Base-by-base conservation (phyloP, 2,113 vertebrate genomes). In the Mastomys natalensis region DNA sequence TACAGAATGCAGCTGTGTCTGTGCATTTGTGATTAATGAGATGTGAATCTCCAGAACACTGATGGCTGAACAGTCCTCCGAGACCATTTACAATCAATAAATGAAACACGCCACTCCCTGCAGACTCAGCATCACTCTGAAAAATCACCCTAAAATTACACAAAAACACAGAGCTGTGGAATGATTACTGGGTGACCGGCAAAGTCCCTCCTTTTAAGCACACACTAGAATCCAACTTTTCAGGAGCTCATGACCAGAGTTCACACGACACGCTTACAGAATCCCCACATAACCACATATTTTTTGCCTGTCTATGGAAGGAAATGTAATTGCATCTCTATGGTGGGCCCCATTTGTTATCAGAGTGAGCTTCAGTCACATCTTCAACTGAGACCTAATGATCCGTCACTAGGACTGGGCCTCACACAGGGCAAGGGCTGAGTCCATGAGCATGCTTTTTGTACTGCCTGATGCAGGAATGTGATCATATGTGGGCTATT, bases 21-120 rank as follows among this genome's bases (percentile, higher is more conserved):
- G 94, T 70, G 64, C 64, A 92, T 60, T 66, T 70, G 88, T 93
- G 90, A 96, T 92, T 92, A 96, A 93, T 84, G 66, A 64, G 81
- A 96, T 93, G 88, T 76, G 94, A 95, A 93, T 88, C 81, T 90
- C 88, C 72, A 94, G 76, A 97, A 86, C 88, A 92, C 92, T 3
- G 31, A 90, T 2, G 45, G 45, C 31, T n/a, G 91, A 78, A 77
- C 48, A 77, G 85, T 66, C 96, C 91, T 66, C 10, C 6, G 58
- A 93, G 95, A 95, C 95, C 73, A 84, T 78, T 88, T 92, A 87
- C 43, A 93, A 96, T 96, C 95, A 96, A 81, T 95, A 94, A 93
- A 84, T 48, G 92, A 89, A 88, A 96, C 93, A 74, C 0, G 1
- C 55, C 60, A 66, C 87, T 97, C 95, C 72, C 92, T 86, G 60